A percentile compares a stretch with the other conserved stretches of the same genome.
These are phyloP conservation scores for Mechanitis mazaeus DNA, from an alignment of 2,888 invertebrate species.

Conservation along the genomic window DNA sequence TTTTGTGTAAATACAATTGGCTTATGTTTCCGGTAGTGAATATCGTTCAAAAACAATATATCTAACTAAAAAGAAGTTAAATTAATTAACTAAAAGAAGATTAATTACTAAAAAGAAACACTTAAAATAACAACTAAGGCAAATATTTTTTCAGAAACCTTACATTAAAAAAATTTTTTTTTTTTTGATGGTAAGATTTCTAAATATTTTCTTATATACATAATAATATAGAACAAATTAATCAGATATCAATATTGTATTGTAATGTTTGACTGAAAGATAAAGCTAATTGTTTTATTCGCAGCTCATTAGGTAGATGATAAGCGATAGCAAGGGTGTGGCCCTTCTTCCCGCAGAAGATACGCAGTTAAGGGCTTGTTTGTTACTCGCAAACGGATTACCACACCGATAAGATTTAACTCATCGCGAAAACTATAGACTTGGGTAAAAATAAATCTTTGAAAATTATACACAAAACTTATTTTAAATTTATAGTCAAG, in stretches of 20 bases:
- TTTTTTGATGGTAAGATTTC: too few relatives aligned
- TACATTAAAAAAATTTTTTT: too few relatives aligned
- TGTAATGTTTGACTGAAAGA: constrained; percentile 2
- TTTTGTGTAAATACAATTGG: constrained; percentile 1
- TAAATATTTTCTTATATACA: too few relatives aligned
- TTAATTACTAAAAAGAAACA: too few relatives aligned
- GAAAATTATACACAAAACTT: constrained; percentile 1
- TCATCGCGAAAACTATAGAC: constrained; percentile 35
- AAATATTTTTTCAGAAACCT: too few relatives aligned
- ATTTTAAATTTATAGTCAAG: too few relatives aligned
- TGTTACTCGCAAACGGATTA: constrained; percentile 48
- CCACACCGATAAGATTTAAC: constrained; percentile 33
- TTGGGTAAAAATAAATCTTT: background rate
- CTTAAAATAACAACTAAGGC: too few relatives aligned
- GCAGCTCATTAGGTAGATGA: constrained; percentile 25
- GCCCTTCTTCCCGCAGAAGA: constrained; percentile 32
- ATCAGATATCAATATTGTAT: background rate
- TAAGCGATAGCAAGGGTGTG: constrained; percentile 23
- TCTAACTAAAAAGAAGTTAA: background rate
- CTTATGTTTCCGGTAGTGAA: constrained; percentile 4
- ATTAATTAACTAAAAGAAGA: too few relatives aligned
- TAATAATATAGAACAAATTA: too few relatives aligned
- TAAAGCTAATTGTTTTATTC: constrained; percentile 25
- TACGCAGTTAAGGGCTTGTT: constrained; percentile 46
- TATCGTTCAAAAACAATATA: background rate